These are phyloP conservation scores for Holocentrus rufus DNA, from an alignment of 2,797 vertebrate genomes.

Conservation along the genomic window DNA sequence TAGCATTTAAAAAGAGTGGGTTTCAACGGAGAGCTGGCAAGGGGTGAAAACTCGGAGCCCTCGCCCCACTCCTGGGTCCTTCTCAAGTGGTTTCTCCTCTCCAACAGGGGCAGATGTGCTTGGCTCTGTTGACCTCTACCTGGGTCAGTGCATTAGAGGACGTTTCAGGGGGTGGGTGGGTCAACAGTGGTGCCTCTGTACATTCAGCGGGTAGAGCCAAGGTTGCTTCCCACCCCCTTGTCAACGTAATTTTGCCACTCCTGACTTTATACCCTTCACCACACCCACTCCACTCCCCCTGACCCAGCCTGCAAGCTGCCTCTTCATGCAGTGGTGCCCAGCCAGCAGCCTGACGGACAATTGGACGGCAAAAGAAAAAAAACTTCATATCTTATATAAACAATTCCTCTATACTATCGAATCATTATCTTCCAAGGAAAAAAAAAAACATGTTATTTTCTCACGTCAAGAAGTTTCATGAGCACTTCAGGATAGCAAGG, in stretches of 20 bases:
- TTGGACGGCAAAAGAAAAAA: conserved; percentile 68
- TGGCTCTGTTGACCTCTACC: conserved; percentile 71
- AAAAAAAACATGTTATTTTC: conserved; percentile 55
- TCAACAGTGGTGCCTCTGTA: conserved; percentile 78
- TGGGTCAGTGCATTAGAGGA: conserved; percentile 74
- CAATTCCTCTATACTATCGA: conserved; percentile 70
- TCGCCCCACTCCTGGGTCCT: neutral
- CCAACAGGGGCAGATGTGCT: conserved; percentile 63
- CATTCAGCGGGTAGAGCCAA: conserved; percentile 78
- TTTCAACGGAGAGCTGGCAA: conserved; percentile 35
- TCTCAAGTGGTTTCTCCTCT: conserved; percentile 62
- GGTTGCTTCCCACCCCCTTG: conserved; percentile 52
- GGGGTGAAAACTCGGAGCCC: conserved; percentile 30
- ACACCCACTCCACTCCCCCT: conserved; percentile 37
- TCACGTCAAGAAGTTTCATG: conserved; percentile 69
- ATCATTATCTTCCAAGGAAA: conserved; percentile 65
- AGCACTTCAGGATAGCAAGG: conserved; percentile 69
- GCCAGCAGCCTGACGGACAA: conserved; percentile 59
- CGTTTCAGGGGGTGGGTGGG: conserved; percentile 54
- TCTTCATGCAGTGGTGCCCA: conserved; percentile 70
- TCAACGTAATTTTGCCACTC: conserved; percentile 50
- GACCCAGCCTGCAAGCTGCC: conserved; percentile 67
- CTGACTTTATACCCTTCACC: conserved; percentile 55
- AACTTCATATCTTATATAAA: conserved; percentile 70
- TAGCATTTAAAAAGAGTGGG: conserved; percentile 39